Evolutionary conservation across 2,113 vertebrate species (phyloP).

Genomic region (Zapus hudsonius): DNA sequence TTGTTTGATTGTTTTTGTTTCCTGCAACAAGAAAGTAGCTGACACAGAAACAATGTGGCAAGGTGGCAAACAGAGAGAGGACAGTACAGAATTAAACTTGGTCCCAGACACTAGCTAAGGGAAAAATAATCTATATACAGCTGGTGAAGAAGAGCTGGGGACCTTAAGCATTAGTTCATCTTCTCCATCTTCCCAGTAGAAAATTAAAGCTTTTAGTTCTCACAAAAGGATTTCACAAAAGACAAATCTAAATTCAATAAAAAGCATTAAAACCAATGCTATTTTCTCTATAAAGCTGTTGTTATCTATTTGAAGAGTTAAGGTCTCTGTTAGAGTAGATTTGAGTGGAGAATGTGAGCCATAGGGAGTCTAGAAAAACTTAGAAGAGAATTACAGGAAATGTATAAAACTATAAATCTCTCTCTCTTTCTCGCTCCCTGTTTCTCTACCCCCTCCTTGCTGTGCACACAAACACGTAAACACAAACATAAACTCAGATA

Average conservation of each 20-base stretch:
- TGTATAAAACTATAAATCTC: not conserved
- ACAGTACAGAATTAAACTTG: not conserved
- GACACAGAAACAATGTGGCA: not conserved
- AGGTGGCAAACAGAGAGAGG: not conserved
- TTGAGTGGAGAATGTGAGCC: not conserved
- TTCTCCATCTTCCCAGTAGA: not conserved
- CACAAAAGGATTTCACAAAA: not conserved
- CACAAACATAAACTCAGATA: not conserved
- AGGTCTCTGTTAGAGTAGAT: not conserved
- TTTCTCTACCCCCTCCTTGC: not conserved
- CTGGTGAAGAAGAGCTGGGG: not conserved
- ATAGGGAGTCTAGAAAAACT: not conserved
- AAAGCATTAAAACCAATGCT: not conserved
- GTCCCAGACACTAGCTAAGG: not conserved
- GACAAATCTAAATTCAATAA: not conserved
- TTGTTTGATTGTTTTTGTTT: too few species aligned
- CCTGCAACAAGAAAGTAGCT: too few species aligned
- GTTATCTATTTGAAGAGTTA: not conserved
- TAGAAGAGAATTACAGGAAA: not conserved
- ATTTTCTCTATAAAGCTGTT: not conserved
- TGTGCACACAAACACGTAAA: not conserved
- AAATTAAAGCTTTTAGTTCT: not conserved
- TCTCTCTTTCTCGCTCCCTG: not conserved
- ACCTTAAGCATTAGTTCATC: not conserved
- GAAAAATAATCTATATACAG: not conserved